Base-by-base conservation (phyloP, 2,113 vertebrate species). In the Melanerpes formicivorus region DNA sequence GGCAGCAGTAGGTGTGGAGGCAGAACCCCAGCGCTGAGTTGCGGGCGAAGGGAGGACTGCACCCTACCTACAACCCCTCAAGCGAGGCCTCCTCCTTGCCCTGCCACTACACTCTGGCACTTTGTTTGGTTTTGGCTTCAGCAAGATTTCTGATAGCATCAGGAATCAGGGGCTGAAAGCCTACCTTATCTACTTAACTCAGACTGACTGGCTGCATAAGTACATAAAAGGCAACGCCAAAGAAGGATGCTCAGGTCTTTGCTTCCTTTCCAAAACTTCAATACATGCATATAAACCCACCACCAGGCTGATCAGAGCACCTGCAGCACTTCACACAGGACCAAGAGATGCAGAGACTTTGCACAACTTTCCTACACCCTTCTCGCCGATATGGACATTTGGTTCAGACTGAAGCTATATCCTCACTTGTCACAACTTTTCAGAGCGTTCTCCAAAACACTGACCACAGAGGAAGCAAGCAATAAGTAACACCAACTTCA, bases 301-400 rank as follows among this genome's bases (percentile, higher is more conserved):
- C 44, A 42, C 54, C 44, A 1, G 3, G 1, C 0, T 1, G 4
- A 27, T 2, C 6, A 3, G 30, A 65, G 71, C 55, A 64, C 48
- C 34, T 18, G 11, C 80, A 65, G 87, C 46, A 3, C 42, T 10
- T 11, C 48, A 7, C 18, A 6, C 32, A 13, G 48, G 27, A 14
- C 75, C 2, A 17, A 46, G 42, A 42, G 13, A 42, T 0, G 30
- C 30, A 7, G 11, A 0, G 27, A 42, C 30, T 19, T 3, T 40
- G 48, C 58, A 55, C 10, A 82, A 16, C 84, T 66, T 6, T n/a
- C 42, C 59, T 10, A 48, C 81, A 32, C 6, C 42, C 14, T 29
- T 26, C 64, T 18, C 14, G 1, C 21, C 7, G 64, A 3, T 18
- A 15, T 0, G 7, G 52, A 14, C 26, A 2, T 6, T 27, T 46